phyloP scores from a whole-genome alignment of 2,113 vertebrate species.

The Catharus fuscescens region DNA sequence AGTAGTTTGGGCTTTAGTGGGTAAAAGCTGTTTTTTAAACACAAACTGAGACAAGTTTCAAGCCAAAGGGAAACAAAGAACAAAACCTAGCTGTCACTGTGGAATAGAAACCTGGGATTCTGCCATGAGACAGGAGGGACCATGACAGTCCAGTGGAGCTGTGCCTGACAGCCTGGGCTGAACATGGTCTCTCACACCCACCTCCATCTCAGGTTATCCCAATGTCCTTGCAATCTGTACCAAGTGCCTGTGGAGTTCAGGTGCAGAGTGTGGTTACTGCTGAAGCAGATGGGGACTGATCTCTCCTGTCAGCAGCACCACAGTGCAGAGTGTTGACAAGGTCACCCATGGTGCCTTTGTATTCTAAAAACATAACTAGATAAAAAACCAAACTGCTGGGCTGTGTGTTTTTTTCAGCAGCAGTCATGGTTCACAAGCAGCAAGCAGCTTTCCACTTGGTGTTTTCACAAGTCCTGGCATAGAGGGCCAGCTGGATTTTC shows the following conservation, averaged over 20 bases:
- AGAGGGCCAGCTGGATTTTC: neutral
- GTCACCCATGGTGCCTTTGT: neutral
- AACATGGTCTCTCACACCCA: fast-evolving
- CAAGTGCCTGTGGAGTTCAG: neutral
- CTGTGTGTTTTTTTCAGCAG: neutral
- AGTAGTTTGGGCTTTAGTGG: neutral
- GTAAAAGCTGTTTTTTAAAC: neutral
- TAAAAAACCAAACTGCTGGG: neutral
- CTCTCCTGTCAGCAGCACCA: neutral
- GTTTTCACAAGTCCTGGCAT: neutral
- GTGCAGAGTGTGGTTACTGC: neutral
- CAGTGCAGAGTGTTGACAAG: neutral
- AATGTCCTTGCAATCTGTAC: fast-evolving
- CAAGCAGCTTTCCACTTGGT: neutral
- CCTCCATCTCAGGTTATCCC: neutral
- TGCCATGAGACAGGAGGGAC: neutral
- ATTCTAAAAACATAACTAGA: neutral
- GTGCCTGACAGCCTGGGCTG: neutral
- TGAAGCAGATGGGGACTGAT: neutral
- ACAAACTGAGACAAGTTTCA: neutral
- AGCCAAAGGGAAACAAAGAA: neutral
- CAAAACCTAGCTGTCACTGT: neutral
- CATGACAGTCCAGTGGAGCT: neutral
- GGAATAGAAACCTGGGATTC: neutral
- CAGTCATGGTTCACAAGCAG: neutral